These are phyloP conservation scores for Amazonetta brasiliensis DNA, from an alignment of 2,797 vertebrate species.

Conservation along the genomic window DNA sequence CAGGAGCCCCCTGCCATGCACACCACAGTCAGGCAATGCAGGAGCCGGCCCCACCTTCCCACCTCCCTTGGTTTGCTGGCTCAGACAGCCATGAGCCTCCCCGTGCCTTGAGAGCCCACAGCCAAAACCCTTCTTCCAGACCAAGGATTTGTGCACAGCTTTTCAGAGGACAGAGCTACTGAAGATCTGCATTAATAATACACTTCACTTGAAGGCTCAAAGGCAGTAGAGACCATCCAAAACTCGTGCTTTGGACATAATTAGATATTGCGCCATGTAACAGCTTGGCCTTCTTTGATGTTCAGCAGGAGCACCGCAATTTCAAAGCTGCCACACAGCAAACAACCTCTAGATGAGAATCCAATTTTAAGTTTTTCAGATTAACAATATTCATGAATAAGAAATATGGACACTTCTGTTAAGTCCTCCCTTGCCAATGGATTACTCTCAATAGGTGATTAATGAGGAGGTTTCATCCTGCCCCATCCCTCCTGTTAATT, in stretches of 20 bases:
- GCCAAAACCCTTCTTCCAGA: neutral
- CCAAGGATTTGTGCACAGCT: neutral
- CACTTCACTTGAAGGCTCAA: neutral
- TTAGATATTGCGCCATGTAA: neutral
- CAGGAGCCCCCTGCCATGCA: neutral
- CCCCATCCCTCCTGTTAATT: conserved; percentile 26
- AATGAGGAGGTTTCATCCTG: conserved; percentile 31
- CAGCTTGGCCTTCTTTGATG: neutral
- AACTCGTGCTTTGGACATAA: conserved; percentile 11
- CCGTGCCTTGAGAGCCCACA: neutral
- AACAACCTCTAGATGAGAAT: neutral
- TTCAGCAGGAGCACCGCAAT: neutral
- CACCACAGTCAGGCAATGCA: neutral
- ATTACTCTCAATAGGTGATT: neutral
- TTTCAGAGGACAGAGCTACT: neutral
- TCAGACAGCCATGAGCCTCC: neutral
- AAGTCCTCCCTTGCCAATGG: conserved; percentile 20
- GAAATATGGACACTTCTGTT: neutral
- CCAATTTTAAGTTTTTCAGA: neutral
- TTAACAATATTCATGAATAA: neutral
- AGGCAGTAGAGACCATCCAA: neutral
- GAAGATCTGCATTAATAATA: neutral
- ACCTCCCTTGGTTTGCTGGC: neutral
- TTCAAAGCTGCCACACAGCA: neutral
- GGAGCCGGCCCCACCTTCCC: neutral